Base-by-base conservation (phyloP, 2,888 invertebrate genomes). In the Hypomecis atomaria region DNA sequence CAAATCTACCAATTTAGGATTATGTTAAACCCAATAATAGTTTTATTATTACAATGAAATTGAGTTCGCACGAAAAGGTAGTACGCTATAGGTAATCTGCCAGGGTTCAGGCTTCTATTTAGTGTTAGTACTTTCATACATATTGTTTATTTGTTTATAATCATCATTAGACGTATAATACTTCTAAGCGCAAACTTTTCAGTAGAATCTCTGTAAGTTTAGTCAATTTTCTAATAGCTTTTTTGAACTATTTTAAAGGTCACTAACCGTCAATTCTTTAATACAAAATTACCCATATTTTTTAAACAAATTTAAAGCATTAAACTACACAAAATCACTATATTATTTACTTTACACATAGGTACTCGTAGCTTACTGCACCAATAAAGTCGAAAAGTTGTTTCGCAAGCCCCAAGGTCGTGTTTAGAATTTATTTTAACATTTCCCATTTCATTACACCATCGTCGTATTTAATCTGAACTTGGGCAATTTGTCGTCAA, bases 401-500 rank as follows among this genome's bases (percentile, higher is more conserved):
- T 61, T 61, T 55, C 60, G 23, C 48, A 54, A 60, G 36, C 9
- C 23, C 33, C 61, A 61, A 55, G 61, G 56, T 45, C 11, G 10
- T 6, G 33, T 50, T 37, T 33, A 34, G 34, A 55, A 50, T 37
- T 50, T 44, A 23, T 40, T 53, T 54, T 55, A 45, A 52, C 44
- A 54, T 62, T 59, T 37, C 65, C 54, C 33, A 56, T 52, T 58
- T 65, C 52, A 56, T 63, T 64, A 57, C 66, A 47, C 62, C 43
- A 69, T 47, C 52, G 44, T 42, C 52, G 13, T 50, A 50, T 59
- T 59, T 63, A 57, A 57, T 58, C 37, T 59, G 50, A 50, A 50
- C 49, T 67, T 69, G 57, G 45, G 69, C 67, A 69, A 72, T 48
- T 45, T 48, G 47, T 58, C 53, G 62, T 64, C 60, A 65, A 69